Conservation (phyloP, 2,888 invertebrate genomes). For the Apeira syringaria region DNA sequence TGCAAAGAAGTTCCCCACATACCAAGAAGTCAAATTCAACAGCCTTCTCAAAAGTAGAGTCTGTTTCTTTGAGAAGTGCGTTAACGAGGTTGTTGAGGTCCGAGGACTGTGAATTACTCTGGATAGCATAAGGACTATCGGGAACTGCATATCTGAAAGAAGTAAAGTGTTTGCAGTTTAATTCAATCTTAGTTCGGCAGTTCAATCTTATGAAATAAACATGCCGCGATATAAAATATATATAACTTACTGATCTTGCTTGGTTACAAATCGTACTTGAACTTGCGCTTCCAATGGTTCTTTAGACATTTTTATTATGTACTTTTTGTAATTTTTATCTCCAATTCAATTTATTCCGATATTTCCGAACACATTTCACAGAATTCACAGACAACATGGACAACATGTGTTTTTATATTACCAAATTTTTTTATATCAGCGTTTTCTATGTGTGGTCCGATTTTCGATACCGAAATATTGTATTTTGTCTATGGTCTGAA, state of each 20-base stretch:
- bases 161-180: no score
- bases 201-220: conserved; percentile 1
- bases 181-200: no score
- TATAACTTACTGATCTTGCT: conserved; percentile 89
- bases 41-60: conserved; percentile 53
- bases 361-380: no score
- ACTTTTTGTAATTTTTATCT: no score
- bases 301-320: conserved; percentile 43
- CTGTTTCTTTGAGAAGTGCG: conserved; percentile 87
- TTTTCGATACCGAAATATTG: no score
- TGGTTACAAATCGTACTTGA: conserved; percentile 91
- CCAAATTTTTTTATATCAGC: no score
- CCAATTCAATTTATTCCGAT: no score
- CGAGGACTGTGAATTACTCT: conserved; percentile 86
- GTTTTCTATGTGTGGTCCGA: no score
- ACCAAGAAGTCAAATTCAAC: conserved; percentile 95
- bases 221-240: conserved; percentile 29
- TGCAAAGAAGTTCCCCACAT: conserved; percentile 90
- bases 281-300: conserved; percentile 83
- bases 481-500: no score
- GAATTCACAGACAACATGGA: no score
- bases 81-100: conserved; percentile 92
- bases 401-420: no score
- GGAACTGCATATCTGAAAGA: conserved; percentile 91
- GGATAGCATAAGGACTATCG: conserved; percentile 92